phyloP scores from a whole-genome alignment of 2,888 invertebrate species.

The Cepaea hortensis region DNA sequence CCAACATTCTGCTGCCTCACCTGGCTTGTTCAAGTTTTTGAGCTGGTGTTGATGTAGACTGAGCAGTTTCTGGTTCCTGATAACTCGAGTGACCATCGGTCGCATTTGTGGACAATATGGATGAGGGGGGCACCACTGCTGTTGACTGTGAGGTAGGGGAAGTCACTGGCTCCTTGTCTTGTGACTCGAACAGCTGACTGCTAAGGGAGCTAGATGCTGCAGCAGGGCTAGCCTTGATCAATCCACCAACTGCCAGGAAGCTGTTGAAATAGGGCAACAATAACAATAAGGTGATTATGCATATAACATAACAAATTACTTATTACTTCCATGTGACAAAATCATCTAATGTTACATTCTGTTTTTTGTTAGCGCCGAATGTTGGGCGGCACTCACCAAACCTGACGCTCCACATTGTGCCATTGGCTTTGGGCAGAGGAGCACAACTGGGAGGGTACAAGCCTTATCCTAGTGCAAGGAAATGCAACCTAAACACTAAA shows the following conservation, averaged over 20 bases:
- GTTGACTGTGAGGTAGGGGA: conserved; percentile 40
- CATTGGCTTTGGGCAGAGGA: no score
- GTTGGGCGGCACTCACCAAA: no score
- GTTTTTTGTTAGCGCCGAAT: no score
- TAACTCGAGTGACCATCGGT: conserved; percentile 20
- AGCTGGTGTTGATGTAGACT: conserved; percentile 39
- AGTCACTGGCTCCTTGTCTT: conserved; percentile 51
- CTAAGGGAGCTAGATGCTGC: conserved; percentile 33
- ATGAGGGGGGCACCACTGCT: conserved; percentile 29
- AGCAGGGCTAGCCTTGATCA: conserved; percentile 56
- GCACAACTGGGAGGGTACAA: no score
- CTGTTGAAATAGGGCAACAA: conserved; percentile 47
- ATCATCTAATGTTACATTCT: no score
- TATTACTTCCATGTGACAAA: no score
- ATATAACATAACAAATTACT: neutral
- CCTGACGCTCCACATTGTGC: no score
- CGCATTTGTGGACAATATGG: neutral
- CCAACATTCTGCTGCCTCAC: conserved; percentile 34
- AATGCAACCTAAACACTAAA: no score
- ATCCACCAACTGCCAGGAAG: conserved; percentile 62
- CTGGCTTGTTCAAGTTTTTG: conserved; percentile 56
- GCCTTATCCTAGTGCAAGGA: no score
- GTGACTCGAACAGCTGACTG: conserved; percentile 20
- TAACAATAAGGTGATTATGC: neutral
- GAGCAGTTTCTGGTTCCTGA: conserved; percentile 49